These are phyloP conservation scores for Ectropis crepuscularia DNA, from an alignment of 2,888 invertebrate genomes.

Conservation along the genomic window DNA sequence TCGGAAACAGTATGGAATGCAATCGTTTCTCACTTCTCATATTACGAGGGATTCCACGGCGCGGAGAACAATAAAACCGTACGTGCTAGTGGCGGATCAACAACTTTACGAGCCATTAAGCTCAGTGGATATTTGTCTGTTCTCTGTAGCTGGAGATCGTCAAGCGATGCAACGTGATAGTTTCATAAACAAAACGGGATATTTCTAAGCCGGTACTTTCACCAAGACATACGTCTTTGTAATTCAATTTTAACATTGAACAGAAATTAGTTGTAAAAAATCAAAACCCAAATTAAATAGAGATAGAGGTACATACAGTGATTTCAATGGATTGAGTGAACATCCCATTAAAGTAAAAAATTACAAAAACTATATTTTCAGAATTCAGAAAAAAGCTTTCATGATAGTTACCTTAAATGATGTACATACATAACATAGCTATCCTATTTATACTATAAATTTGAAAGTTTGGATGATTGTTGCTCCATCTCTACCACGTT, in stretches of 20 bases:
- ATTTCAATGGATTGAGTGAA: no score
- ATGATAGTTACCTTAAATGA: no score
- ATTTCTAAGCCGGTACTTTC: conserved; percentile 16
- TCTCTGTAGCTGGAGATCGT: conserved; percentile 34
- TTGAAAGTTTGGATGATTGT: no score
- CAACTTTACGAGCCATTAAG: conserved; percentile 45
- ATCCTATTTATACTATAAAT: no score
- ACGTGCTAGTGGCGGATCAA: conserved; percentile 42
- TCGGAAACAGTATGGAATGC: conserved; percentile 17
- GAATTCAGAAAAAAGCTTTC: no score
- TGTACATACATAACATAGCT: no score
- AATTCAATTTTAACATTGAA: background rate
- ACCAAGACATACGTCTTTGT: conserved; percentile 6
- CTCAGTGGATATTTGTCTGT: conserved; percentile 39
- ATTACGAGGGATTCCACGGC: conserved; percentile 33
- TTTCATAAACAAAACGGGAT: conserved; percentile 37
- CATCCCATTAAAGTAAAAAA: no score
- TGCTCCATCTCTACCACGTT: no score
- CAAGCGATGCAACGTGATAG: conserved; percentile 35
- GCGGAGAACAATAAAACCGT: conserved; percentile 38
- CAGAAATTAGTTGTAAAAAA: no score
- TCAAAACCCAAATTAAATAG: no score
- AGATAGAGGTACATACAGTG: no score
- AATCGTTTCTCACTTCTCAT: conserved; percentile 26
- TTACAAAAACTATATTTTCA: no score